Evolutionary conservation across 2,797 vertebrate species (phyloP), one percentile per base, ranked within the genome.

Genomic region (Diceros bicornis): DNA sequence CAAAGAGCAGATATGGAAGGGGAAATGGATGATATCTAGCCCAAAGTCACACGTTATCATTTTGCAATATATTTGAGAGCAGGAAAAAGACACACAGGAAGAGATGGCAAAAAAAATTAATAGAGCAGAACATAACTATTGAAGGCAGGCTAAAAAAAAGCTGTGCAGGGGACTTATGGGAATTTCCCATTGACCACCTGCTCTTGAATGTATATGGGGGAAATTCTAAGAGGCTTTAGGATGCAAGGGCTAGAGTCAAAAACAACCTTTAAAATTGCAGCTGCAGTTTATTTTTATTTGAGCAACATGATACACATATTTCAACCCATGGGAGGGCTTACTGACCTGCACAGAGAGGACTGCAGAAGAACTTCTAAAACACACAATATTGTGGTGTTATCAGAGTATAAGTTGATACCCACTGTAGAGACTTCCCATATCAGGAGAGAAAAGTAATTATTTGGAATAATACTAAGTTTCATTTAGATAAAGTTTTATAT

Each of bases 161-260:
- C 88, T 91, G 66, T 94, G 86, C 55, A 87, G 96, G 78, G 87
- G 97, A 96, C 75, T 96, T 78, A 44, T n/a, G 98, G 98, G 98
- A 98, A 98, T 98, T 99, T 99, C 98, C 99, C 98, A 97, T 88
- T 98, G 98, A 97, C 98, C 98, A 98, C 96, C 98, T 98, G 98
- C 97, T 99, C 96, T 97, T 94, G 25, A 97, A 94, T 98, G 47
- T 52, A 71, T 91, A 62, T 66, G 89, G 96, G 98, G 98, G 98
- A 94, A 99, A 98, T 98, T 98, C 98, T 98, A 97, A 97, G 89
- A 92, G 47, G 34, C 91, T 97, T 92, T 83, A 93, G 96, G 93
- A 98, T 98, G 75, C 94, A 98, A 95, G 89, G 89, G 82, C 94
- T 94, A 98, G 88, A 95, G 97, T 97, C 94, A 97, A 98, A 98